These are phyloP conservation scores for Ciconia maguari DNA, from an alignment of 2,113 vertebrate species.

Conservation along the genomic window DNA sequence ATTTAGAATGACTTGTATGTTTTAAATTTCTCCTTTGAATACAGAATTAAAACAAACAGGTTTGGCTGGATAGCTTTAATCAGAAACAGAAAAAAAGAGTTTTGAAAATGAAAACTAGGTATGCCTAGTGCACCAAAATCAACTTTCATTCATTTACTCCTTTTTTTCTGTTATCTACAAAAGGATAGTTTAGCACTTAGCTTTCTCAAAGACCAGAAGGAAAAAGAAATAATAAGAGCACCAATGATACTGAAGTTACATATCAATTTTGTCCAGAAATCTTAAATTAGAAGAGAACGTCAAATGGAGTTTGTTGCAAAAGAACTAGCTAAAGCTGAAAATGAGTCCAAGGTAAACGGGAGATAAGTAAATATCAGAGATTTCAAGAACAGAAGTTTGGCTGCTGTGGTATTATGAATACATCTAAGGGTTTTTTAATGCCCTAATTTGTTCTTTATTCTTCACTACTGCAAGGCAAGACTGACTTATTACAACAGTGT, in stretches of 20 bases:
- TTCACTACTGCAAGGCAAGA: not conserved
- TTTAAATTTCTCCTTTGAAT: conserved; percentile 8
- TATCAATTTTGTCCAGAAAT: not conserved
- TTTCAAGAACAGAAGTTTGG: not conserved
- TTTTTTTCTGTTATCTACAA: not conserved
- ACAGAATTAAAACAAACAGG: not conserved
- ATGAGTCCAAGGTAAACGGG: not conserved
- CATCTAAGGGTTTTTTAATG: not conserved
- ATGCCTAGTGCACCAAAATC: not conserved
- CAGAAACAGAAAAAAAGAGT: not conserved
- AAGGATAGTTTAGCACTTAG: not conserved
- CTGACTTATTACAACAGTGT: not conserved
- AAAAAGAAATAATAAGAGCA: not conserved
- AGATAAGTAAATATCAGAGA: not conserved
- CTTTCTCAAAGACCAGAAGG: not conserved
- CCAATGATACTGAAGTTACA: not conserved
- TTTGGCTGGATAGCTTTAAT: not conserved
- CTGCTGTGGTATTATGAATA: not conserved
- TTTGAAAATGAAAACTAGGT: not conserved
- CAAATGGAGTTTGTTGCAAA: not conserved
- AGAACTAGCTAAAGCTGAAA: not conserved
- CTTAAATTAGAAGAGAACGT: not conserved
- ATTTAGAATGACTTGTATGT: not conserved
- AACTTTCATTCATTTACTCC: not conserved
- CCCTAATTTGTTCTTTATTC: not conserved